A percentile compares a stretch with the other conserved stretches of the same genome.
Evolutionary conservation across 1,140 invertebrate species (phyloP).

Genomic region (Glossosoma conforme): DNA sequence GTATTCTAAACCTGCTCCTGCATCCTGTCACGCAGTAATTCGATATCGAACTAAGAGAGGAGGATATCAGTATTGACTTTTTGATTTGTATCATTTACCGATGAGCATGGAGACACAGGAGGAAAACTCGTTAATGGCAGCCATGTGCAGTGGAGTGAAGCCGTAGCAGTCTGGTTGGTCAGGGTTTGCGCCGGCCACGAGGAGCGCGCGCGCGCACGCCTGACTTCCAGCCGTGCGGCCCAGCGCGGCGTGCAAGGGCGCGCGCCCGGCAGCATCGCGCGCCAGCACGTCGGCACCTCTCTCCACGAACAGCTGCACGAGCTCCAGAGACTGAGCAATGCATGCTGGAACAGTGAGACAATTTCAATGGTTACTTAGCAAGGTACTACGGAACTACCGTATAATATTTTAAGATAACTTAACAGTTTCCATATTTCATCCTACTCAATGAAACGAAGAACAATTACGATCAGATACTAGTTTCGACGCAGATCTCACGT

Average conservation of each 20-base stretch:
- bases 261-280: conserved; percentile 64
- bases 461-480: too few relatives aligned
- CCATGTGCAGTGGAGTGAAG: conserved; percentile 76
- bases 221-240: conserved; percentile 68
- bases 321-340: conserved; percentile 67
- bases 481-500: too few relatives aligned
- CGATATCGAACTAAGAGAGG: too few relatives aligned
- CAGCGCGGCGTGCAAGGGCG: conserved; percentile 72
- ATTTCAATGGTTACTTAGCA: too few relatives aligned
- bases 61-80: too few relatives aligned
- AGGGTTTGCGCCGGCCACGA: conserved; percentile 66
- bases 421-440: too few relatives aligned
- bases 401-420: too few relatives aligned
- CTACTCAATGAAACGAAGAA: too few relatives aligned
- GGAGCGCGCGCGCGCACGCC: conserved; percentile 62
- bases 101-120: conserved; percentile 69
- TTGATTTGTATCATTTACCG: conserved; percentile 45
- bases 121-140: conserved; percentile 78
- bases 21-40: too few relatives aligned
- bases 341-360: conserved; percentile 50
- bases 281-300: conserved; percentile 58
- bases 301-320: conserved; percentile 61
- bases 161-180: conserved; percentile 75
- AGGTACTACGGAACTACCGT: too few relatives aligned
- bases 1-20: too few relatives aligned